Conservation (phyloP, 2,888 invertebrate genomes). For the Amiota minor region DNA sequence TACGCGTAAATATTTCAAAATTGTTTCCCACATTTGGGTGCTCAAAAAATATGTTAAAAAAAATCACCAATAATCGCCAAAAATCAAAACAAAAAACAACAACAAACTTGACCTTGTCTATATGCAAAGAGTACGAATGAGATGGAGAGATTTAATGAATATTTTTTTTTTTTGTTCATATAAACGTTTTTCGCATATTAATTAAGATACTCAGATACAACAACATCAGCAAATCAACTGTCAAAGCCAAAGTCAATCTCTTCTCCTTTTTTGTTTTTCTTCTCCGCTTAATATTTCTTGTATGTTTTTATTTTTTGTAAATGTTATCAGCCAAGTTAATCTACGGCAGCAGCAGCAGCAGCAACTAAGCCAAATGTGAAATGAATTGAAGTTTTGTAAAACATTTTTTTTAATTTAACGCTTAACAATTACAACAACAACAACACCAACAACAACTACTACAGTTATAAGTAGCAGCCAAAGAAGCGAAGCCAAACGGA, state of each 20-base stretch:
- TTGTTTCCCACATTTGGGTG: constrained; percentile 33
- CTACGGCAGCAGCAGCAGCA: not conserved
- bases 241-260: constrained; percentile 45
- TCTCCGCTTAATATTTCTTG: not conserved
- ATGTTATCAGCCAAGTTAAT: constrained; percentile 20
- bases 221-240: constrained; percentile 52
- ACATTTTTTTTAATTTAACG: constrained; percentile 43
- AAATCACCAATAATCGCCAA: no score
- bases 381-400: constrained; percentile 41
- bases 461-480: constrained; percentile 10
- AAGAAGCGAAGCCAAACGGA: not conserved
- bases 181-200: constrained; percentile 71
- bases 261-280: constrained; percentile 5
- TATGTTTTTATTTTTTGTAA: not conserved
- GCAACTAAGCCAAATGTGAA: constrained; percentile 34
- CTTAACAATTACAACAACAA: constrained; percentile 28
- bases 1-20: constrained; percentile 34
- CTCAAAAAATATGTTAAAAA: no score
- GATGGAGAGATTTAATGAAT: not conserved
- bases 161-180: constrained; percentile 36
- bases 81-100: constrained; percentile 39
- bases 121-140: constrained; percentile 17
- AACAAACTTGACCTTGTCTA: constrained; percentile 59
- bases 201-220: constrained; percentile 52
- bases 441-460: constrained; percentile 20